Conservation (phyloP, 2,888 invertebrate species). For the Brachynemurus nebulosus region DNA sequence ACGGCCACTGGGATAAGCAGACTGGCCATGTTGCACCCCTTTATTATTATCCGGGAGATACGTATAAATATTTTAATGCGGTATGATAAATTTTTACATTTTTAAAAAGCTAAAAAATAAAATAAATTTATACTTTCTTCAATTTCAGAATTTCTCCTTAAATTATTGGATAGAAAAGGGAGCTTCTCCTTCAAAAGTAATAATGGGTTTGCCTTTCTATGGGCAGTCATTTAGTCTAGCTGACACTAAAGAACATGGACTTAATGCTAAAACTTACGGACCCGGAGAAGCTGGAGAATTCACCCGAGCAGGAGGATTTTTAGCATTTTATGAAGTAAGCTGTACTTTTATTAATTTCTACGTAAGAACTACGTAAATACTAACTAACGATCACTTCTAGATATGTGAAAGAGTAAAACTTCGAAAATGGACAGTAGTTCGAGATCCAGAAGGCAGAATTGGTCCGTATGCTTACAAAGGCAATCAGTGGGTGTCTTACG, state of each 20-base stretch:
- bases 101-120: not conserved
- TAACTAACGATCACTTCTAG: conserved; percentile 26
- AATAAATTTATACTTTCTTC: not conserved
- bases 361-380: too few species aligned
- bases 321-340: conserved; percentile 60
- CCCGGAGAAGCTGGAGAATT: conserved; percentile 55
- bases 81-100: conserved; percentile 40
- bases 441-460: conserved; percentile 44
- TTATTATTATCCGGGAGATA: conserved; percentile 47
- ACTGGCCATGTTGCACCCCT: conserved; percentile 65
- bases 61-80: conserved; percentile 51
- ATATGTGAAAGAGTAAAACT: conserved; percentile 46
- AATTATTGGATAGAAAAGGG: conserved; percentile 57
- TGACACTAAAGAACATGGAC: conserved; percentile 33
- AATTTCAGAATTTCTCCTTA: conserved; percentile 48
- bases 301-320: conserved; percentile 56
- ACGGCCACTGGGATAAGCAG: conserved; percentile 57
- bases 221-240: conserved; percentile 59
- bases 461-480: conserved; percentile 60
- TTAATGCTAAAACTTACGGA: conserved; percentile 46
- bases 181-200: conserved; percentile 47
- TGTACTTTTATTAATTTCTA: conserved; percentile 1
- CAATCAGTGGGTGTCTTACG: conserved; percentile 68
- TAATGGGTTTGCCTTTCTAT: conserved; percentile 64
- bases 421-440: conserved; percentile 45